Percentiles rank a stretch among this genome's conserved stretches.
Evolutionary conservation across 2,888 invertebrate species (phyloP).

Genomic region (Luffia ferchaultella): DNA sequence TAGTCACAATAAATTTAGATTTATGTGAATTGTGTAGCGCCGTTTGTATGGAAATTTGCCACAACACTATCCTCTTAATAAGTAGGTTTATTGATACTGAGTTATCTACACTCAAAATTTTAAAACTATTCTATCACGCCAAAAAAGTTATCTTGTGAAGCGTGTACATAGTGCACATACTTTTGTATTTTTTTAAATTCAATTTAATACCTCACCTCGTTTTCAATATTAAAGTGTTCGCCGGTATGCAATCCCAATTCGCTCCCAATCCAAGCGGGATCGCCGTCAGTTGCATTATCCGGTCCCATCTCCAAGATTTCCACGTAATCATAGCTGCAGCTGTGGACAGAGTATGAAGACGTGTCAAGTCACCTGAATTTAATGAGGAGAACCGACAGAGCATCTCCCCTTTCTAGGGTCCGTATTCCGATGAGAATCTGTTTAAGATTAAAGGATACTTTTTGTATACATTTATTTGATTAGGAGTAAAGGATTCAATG

Average conservation of each 20-base stretch:
- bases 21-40: too few species aligned
- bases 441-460: too few species aligned
- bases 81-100: too few species aligned
- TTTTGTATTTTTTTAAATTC: neutral
- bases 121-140: neutral
- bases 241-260: conserved; percentile 26
- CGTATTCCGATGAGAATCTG: too few species aligned
- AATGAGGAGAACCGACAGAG: too few species aligned
- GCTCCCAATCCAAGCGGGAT: conserved; percentile 30
- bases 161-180: neutral
- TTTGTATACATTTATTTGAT: too few species aligned
- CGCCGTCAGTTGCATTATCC: conserved; percentile 34
- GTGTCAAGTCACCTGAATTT: too few species aligned
- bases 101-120: neutral
- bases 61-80: too few species aligned
- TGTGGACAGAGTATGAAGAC: conserved; percentile 50
- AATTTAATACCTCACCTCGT: conserved; percentile 48
- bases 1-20: too few species aligned
- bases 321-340: conserved; percentile 82
- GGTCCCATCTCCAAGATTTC: conserved; percentile 66
- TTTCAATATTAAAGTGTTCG: conserved; percentile 34
- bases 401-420: too few species aligned
- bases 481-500: too few species aligned
- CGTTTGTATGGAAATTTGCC: too few species aligned
- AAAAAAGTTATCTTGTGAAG: neutral